Evolutionary conservation across 2,888 invertebrate species (phyloP).

Genomic region (Dichetophora obliterata): DNA sequence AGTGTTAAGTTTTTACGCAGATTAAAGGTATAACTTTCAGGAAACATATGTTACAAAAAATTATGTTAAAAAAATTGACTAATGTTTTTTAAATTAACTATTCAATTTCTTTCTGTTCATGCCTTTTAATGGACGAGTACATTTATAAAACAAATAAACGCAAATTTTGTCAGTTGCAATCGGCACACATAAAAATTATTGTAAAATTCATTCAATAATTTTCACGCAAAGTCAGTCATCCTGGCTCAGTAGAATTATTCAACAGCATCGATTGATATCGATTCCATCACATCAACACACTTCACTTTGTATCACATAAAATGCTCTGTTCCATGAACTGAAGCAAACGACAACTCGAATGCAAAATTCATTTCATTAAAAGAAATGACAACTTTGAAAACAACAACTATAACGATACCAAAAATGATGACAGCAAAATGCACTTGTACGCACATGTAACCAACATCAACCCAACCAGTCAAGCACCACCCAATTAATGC

Average conservation of each 20-base stretch:
- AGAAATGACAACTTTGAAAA: conserved; percentile 11
- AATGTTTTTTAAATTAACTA: too few relatives aligned
- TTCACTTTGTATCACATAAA: conserved; percentile 14
- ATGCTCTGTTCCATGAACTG: neutral
- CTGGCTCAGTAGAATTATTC: neutral
- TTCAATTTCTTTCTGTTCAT: too few relatives aligned
- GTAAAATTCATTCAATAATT: neutral
- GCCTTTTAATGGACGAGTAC: too few relatives aligned
- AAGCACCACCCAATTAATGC: neutral
- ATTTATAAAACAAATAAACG: too few relatives aligned
- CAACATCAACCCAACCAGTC: too few relatives aligned
- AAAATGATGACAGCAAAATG: conserved; percentile 34
- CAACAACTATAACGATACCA: conserved; percentile 35
- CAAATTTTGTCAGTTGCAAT: too few relatives aligned
- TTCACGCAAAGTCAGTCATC: neutral
- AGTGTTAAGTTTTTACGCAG: too few relatives aligned
- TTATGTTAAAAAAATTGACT: too few relatives aligned
- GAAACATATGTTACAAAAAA: too few relatives aligned
- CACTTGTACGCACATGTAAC: conserved; percentile 21
- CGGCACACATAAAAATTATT: neutral
- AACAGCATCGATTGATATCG: conserved; percentile 28
- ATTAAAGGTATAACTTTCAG: too few relatives aligned
- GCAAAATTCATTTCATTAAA: conserved; percentile 48
- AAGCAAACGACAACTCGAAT: conserved; percentile 16
- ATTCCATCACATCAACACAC: conserved; percentile 18